Base-by-base conservation (phyloP, 2,113 vertebrate genomes). In the Spilogale gracilis region DNA sequence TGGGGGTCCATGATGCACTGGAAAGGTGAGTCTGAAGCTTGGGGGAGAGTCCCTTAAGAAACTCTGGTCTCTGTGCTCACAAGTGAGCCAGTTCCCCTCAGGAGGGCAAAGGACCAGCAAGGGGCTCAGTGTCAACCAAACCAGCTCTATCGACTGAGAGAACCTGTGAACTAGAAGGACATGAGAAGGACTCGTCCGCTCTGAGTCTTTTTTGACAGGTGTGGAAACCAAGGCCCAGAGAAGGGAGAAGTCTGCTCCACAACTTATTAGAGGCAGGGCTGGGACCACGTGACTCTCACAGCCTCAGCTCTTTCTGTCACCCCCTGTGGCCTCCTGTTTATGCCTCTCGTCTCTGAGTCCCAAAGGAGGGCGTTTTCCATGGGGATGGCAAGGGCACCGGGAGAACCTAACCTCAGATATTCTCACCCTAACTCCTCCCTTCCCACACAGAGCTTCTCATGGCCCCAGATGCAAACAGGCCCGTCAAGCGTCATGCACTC, bases 231-330 rank as follows among this genome's bases (percentile, higher is more conserved):
- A 89, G 79, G 32, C 38, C 71, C 20, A 10, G n/a, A 3, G n/a
- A 67, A 9, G 45, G 20, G 27, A 65, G 13, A 27, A 58, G 16
- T 2, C 86, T 54, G 13, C 18, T 81, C 23, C 3, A 2, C 13
- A 27, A 23, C 54, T 38, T 8, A 8, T 58, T 25, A 74, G 45
- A 95, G 73, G 50, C 9, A 6, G n/a, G n/a, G 63, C 11, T 52
- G 10, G 14, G 27, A 30, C 43, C 0, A 0, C 5, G 14, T 3
- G 4, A 52, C 69, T 60, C 76, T 16, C 11, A 9, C 18, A 52
- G 48, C 16, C 86, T 56, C n/a, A 52, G 79, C 18, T 50, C 32
- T 83, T 16, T 45, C 82, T 54, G 2, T 27, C 0, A 1, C 32
- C 32, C 45, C 38, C 78, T 3, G 11, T 6, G 65, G 76, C 30